Evolutionary conservation across 1,140 invertebrate genomes (phyloP).

Genomic region (Drosophila serrata): DNA sequence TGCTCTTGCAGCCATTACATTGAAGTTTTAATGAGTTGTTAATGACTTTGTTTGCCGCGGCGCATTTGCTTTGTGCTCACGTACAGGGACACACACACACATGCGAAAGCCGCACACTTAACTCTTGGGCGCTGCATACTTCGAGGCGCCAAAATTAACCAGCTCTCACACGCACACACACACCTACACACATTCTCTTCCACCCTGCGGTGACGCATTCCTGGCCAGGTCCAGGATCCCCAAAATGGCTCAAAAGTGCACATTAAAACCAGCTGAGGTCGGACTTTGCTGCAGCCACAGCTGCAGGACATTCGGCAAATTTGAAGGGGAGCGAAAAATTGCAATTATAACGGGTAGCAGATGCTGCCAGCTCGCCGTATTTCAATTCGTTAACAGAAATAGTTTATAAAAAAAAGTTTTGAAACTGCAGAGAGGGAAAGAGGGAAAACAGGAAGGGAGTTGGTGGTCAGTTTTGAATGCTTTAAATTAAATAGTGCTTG

Average conservation of each 20-base stretch:
- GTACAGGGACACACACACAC: not conserved
- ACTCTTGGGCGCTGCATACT: constrained; percentile 38
- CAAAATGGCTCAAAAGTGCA: constrained; percentile 40
- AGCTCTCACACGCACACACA: constrained; percentile 10
- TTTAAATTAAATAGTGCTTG: not conserved
- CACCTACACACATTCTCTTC: not conserved
- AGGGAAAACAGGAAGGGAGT: not conserved
- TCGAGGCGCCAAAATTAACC: constrained; percentile 48
- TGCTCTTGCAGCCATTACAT: constrained; percentile 46
- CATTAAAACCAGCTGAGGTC: constrained; percentile 44
- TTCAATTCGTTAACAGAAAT: constrained; percentile 25
- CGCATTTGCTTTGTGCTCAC: constrained; percentile 34
- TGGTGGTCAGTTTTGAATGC: not conserved
- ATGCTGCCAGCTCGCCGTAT: constrained; percentile 20
- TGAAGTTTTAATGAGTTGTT: constrained; percentile 66
- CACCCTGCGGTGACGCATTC: constrained; percentile 10
- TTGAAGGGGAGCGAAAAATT: constrained; percentile 27
- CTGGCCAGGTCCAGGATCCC: constrained; percentile 21
- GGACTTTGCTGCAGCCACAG: constrained; percentile 29
- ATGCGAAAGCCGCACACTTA: constrained; percentile 22
- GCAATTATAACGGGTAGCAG: constrained; percentile 40
- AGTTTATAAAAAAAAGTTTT: constrained; percentile 28
- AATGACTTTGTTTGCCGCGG: constrained; percentile 54
- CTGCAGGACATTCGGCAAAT: constrained; percentile 34
- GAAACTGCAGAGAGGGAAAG: not conserved